These are phyloP conservation scores for Coenobita brevimanus DNA, from an alignment of 1,140 invertebrate species.

Conservation along the genomic window DNA sequence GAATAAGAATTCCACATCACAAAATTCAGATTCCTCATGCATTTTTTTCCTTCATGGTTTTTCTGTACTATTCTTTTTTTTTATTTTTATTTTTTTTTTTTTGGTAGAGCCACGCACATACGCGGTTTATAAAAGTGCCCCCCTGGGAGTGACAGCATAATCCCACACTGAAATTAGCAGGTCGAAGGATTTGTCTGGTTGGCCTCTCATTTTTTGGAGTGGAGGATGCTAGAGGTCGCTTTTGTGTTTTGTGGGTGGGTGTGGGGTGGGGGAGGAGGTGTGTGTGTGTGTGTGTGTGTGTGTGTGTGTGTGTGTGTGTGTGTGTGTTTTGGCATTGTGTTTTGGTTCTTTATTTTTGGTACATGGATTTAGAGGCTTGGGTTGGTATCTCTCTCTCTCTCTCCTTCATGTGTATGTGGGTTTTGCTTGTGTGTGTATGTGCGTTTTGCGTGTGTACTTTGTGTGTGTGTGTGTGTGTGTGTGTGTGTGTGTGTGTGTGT, in stretches of 20 bases:
- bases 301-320: background rate
- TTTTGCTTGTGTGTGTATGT: constrained; percentile 6
- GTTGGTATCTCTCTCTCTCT: too few species aligned
- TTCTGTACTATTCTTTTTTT: too few species aligned
- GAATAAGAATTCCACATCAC: too few species aligned
- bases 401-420: background rate
- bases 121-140: background rate
- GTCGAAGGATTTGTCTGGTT: background rate
- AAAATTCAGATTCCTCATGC: too few species aligned
- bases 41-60: too few species aligned
- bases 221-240: background rate
- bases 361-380: too few species aligned
- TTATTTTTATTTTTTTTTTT: too few species aligned
- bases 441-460: constrained; percentile 19
- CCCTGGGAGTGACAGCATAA: constrained; percentile 8
- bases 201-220: too few species aligned
- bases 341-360: too few species aligned
- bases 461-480: constrained; percentile 30
- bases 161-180: constrained; percentile 7
- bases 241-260: too few species aligned
- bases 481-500: constrained; percentile 27
- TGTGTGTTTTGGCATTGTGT: too few species aligned
- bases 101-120: background rate
- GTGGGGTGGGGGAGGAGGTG: background rate
- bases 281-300: background rate